These are phyloP conservation scores for Drosophila punjabiensis DNA, from an alignment of 1,140 invertebrate genomes.

Conservation along the genomic window DNA sequence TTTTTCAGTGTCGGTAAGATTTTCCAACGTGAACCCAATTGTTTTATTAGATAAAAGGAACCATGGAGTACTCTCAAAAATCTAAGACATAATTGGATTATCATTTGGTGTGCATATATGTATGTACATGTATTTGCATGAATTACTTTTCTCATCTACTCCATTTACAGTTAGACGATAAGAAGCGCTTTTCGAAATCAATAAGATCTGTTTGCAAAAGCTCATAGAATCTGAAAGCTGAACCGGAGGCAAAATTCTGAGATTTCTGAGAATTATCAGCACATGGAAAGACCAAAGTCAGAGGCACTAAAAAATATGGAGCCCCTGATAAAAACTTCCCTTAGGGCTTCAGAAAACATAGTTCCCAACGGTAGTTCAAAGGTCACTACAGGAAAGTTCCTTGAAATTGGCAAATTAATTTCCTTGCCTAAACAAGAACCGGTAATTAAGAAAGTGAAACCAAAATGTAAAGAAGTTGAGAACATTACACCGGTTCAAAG, in stretches of 20 bases:
- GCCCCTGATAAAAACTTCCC: background rate
- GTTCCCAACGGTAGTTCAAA: background rate
- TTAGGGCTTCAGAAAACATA: background rate
- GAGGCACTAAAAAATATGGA: background rate
- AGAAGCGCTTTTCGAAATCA: slow-evolving; percentile 28
- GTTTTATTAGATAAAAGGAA: slow-evolving; percentile 37
- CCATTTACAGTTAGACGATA: slow-evolving; percentile 42
- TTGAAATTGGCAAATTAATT: background rate
- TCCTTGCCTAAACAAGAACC: background rate
- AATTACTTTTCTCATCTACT: background rate
- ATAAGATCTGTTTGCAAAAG: background rate
- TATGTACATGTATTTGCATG: background rate
- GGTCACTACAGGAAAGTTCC: background rate
- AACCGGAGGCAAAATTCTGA: background rate
- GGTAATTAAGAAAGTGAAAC: no score
- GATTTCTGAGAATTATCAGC: background rate
- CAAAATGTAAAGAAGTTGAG: background rate
- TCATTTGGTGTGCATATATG: background rate
- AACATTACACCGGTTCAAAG: background rate
- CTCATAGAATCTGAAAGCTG: background rate
- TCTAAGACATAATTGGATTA: slow-evolving; percentile 41
- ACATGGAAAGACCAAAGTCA: background rate
- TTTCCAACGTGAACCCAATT: slow-evolving; percentile 19
- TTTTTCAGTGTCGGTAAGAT: slow-evolving; percentile 14
- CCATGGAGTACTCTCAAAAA: slow-evolving; percentile 13